Evolutionary conservation across 2,797 vertebrate genomes (phyloP).

Genomic region (Sardinella longiceps): DNA sequence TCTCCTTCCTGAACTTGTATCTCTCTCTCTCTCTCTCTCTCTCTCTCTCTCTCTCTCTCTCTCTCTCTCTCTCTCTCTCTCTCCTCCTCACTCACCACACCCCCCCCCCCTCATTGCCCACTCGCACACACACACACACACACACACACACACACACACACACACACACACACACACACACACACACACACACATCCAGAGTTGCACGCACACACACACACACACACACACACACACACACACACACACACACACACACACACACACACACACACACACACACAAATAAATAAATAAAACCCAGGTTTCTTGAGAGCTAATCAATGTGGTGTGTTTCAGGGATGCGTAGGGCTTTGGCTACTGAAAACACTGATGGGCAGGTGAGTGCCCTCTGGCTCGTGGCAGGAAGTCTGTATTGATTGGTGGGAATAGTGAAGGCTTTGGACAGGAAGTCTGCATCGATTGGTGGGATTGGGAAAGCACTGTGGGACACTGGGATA

Average conservation of each 20-base stretch:
- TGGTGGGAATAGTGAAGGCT: not conserved
- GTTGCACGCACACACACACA: not conserved
- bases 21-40: constrained; percentile 8
- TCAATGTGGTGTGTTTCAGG: not conserved
- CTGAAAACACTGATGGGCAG: not conserved
- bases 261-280: constrained; percentile 14
- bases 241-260: constrained; percentile 12
- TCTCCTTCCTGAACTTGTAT: not conserved
- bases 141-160: too few species aligned
- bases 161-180: too few species aligned
- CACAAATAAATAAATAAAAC: not conserved
- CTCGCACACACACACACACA: too few species aligned
- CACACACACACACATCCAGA: too few species aligned
- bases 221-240: not conserved
- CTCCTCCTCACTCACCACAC: not conserved
- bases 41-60: not conserved
- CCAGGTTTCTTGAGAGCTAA: not conserved
- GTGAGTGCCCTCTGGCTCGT: not conserved
- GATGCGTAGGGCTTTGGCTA: not conserved
- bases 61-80: not conserved
- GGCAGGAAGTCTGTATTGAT: not conserved
- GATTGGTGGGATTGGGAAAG: not conserved
- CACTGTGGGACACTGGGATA: not conserved
- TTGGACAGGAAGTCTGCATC: not conserved
- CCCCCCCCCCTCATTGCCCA: too few species aligned